Percentiles rank a stretch among this genome's conserved stretches.
phyloP scores from a whole-genome alignment of 2,797 vertebrate species.

The Silurus aristotelis region DNA sequence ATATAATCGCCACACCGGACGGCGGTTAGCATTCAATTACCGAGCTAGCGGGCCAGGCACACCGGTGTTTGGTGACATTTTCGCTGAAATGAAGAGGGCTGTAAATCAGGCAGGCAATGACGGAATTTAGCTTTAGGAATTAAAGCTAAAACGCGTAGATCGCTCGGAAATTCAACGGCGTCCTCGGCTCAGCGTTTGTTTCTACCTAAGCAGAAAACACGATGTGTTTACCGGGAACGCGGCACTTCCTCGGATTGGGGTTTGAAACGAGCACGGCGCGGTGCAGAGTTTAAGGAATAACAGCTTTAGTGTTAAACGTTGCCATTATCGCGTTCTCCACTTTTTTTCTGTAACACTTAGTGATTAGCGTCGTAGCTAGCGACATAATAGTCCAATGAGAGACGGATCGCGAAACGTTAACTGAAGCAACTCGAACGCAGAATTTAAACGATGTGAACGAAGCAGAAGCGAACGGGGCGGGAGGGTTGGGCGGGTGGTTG shows the following conservation, averaged over 20 bases:
- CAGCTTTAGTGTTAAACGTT: not conserved
- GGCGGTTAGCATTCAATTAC: constrained; percentile 43
- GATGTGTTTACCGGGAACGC: not conserved
- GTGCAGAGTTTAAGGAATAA: not conserved
- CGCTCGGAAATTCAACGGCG: not conserved
- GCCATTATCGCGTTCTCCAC: not conserved
- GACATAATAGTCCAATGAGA: not conserved
- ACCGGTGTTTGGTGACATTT: constrained; percentile 36
- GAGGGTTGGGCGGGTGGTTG: too few species aligned
- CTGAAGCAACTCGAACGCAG: not conserved
- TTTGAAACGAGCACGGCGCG: not conserved
- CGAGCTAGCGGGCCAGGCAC: constrained; percentile 20
- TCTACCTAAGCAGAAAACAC: not conserved
- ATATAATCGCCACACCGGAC: constrained; percentile 39
- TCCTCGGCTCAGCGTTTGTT: not conserved
- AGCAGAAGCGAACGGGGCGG: not conserved
- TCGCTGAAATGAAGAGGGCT: constrained; percentile 14
- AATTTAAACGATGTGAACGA: not conserved
- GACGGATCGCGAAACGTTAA: not conserved
- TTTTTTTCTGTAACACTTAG: not conserved
- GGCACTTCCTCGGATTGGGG: not conserved
- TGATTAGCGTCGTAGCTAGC: not conserved
- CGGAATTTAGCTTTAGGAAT: constrained; percentile 20
- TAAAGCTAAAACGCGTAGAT: constrained; percentile 17
- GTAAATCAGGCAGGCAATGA: constrained; percentile 14